Percentiles rank a stretch among this genome's conserved stretches.
These are phyloP conservation scores for Lasioglossum zephyrum DNA, from an alignment of 2,888 invertebrate genomes.

Conservation along the genomic window DNA sequence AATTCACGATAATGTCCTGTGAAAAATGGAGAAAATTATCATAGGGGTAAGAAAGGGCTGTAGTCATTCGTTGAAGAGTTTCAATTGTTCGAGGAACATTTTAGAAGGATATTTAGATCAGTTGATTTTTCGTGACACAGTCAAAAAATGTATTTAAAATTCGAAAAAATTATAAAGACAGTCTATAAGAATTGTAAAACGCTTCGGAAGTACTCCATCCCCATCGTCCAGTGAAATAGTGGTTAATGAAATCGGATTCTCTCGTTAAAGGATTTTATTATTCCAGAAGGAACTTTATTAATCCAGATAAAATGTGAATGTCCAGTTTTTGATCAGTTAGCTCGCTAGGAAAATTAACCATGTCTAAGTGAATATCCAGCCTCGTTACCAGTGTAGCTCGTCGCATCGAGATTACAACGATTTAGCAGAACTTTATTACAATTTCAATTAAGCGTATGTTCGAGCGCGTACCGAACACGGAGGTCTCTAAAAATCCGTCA, in stretches of 20 bases:
- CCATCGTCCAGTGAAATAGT: background rate
- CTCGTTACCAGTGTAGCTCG: conserved; percentile 24
- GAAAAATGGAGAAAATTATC: background rate
- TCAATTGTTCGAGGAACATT: background rate
- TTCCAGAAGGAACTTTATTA: background rate
- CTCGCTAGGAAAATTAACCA: conserved; percentile 16
- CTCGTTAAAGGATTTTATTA: background rate
- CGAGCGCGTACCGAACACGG: background rate
- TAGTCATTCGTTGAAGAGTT: background rate
- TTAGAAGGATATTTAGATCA: too few species aligned
- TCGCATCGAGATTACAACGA: background rate
- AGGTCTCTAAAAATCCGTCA: background rate
- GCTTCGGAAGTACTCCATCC: background rate
- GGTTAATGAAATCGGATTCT: background rate
- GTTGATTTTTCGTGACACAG: too few species aligned
- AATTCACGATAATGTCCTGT: background rate
- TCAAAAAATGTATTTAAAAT: too few species aligned
- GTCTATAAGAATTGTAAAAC: too few species aligned
- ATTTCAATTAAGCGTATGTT: conserved; percentile 20
- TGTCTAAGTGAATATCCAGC: conserved; percentile 12
- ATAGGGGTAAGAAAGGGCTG: background rate
- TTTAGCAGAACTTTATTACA: conserved; percentile 2
- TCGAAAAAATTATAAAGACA: too few species aligned
- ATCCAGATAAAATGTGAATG: background rate
- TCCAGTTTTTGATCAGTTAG: conserved; percentile 6